These are phyloP conservation scores for Lethocerus indicus DNA, from an alignment of 1,140 invertebrate species.

Conservation along the genomic window DNA sequence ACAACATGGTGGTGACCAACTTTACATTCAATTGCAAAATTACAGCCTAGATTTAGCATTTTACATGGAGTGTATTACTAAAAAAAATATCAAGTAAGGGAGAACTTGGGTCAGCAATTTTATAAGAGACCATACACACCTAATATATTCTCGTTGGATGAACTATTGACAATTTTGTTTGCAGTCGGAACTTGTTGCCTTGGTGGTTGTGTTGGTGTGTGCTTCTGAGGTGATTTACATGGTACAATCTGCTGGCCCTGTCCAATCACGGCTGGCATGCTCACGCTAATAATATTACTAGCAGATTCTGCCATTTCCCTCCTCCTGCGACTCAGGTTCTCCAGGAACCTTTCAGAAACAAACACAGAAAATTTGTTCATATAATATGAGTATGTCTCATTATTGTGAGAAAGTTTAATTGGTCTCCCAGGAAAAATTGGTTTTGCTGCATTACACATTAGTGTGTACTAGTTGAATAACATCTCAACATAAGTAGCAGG, in stretches of 20 bases:
- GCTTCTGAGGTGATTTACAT: not conserved
- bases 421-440: not conserved
- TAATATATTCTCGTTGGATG: too few species aligned
- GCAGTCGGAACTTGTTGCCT: not conserved
- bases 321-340: conserved; percentile 50
- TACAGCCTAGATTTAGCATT: too few species aligned
- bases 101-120: too few species aligned
- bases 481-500: not conserved
- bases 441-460: not conserved
- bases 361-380: not conserved
- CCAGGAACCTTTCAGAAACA: conserved; percentile 59
- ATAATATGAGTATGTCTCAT: not conserved
- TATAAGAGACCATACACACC: too few species aligned
- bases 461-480: not conserved
- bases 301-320: conserved; percentile 44
- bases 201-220: not conserved
- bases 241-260: not conserved
- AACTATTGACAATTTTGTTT: too few species aligned
- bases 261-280: too few species aligned
- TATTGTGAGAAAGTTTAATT: not conserved
- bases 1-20: too few species aligned
- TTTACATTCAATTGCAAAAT: too few species aligned
- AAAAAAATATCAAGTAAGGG: too few species aligned
- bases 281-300: too few species aligned
- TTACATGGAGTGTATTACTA: too few species aligned